Percentiles rank a stretch among this genome's conserved stretches.
These are phyloP conservation scores for Coptotermes formosanus DNA, from an alignment of 1,140 invertebrate species.

Conservation along the genomic window DNA sequence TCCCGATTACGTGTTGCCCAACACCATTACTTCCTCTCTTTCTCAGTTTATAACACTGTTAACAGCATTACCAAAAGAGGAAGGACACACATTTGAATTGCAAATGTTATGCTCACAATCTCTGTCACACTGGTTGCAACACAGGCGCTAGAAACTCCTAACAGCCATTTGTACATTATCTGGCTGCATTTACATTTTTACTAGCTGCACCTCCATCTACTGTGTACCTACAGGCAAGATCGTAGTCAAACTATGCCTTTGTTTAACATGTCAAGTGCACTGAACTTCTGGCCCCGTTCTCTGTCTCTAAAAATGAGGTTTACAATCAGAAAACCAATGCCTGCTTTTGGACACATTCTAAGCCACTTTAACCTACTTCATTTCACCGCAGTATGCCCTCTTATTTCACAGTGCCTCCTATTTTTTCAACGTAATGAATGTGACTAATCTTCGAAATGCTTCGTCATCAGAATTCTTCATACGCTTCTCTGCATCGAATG, in stretches of 20 bases:
- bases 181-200: background rate
- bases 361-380: too few relatives aligned
- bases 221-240: background rate
- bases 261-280: background rate
- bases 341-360: too few relatives aligned
- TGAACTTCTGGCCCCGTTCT: background rate
- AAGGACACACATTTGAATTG: background rate
- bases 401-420: too few relatives aligned
- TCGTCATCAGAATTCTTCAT: too few relatives aligned
- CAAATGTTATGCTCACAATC: background rate
- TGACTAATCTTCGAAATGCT: too few relatives aligned
- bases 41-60: background rate
- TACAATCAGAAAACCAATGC: too few relatives aligned
- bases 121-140: background rate
- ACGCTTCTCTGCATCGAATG: too few relatives aligned
- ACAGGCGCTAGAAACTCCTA: background rate
- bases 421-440: too few relatives aligned
- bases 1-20: background rate
- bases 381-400: too few relatives aligned
- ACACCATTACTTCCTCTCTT: background rate
- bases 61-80: background rate
- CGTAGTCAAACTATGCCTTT: background rate
- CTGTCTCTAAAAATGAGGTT: too few relatives aligned
- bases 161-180: background rate
- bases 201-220: too few relatives aligned